Base-by-base conservation (phyloP, 2,113 vertebrate genomes). In the Leptosomus discolor region DNA sequence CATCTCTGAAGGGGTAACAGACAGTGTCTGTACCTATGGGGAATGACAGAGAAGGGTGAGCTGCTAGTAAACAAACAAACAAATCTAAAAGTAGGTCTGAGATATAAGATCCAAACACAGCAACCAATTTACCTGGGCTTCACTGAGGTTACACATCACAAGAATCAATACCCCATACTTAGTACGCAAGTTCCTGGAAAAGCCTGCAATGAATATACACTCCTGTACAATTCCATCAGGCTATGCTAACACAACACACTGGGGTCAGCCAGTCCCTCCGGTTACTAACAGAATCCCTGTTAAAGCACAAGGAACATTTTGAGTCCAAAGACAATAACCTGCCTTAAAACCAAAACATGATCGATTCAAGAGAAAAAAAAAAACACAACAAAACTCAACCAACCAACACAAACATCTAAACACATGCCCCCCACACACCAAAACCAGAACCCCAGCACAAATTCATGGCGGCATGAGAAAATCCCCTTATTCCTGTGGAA, bases 351-450 rank as follows among this genome's bases (percentile, higher is more conserved):
- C 22, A 68, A 93, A 71, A 32, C 8, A 68, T 29, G 36, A 30
- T 15, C 26, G n/a, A 50, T n/a, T 71, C 12, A 83, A n/a, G 30
- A 85, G 32, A 4, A 84, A 80, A 81, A 60, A 5, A 19, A 86
- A 60, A 39, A 36, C 41, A 5, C 34, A 50, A 67, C 22, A 54
- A 3, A 48, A 85, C 78, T 29, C 8, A 64, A 58, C 11, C 7
- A 21, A 70, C 9, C 6, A 23, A 12, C 60, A 56, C 15, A 57
- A 81, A 85, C 69, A 22, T 29, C 7, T 54, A 90, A 65, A 69
- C 15, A 37, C 11, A 15, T 7, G 9, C 2, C 10, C 10, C 1
- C 2, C 11, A 8, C 8, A 8, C 2, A 16, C 34, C 60, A 69
- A 27, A 50, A 5, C 9, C 5, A 58, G 87, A 83, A n/a, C 0